Conservation (phyloP, 2,797 vertebrate genomes). For the Sus cebifrons region DNA sequence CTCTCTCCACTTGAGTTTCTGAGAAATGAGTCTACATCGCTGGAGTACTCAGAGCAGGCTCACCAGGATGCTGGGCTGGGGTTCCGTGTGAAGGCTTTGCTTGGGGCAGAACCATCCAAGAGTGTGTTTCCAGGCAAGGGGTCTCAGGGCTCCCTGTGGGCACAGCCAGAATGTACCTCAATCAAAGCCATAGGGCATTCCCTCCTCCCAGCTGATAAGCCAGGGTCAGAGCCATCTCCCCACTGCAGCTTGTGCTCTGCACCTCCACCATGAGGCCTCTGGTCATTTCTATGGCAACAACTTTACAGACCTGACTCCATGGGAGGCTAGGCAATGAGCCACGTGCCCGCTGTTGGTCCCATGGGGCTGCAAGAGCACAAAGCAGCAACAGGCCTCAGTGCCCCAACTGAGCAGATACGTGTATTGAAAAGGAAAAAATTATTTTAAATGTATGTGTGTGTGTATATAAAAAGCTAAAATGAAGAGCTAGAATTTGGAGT, state of each 20-base stretch:
- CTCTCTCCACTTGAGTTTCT: not conserved
- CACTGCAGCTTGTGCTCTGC: not conserved
- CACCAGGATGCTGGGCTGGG: not conserved
- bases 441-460: not conserved
- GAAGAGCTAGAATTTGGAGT: conserved; percentile 31
- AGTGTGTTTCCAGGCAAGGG: not conserved
- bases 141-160: not conserved
- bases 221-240: not conserved
- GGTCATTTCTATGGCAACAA: conserved; percentile 29
- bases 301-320: not conserved
- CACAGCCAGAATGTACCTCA: too few relatives aligned
- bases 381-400: not conserved
- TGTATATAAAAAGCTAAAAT: not conserved
- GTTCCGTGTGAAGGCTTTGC: not conserved
- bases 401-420: not conserved
- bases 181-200: not conserved
- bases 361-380: not conserved
- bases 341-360: too few relatives aligned
- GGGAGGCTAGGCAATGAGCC: not conserved
- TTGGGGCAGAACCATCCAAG: not conserved
- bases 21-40: not conserved
- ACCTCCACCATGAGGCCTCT: not conserved
- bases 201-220: not conserved
- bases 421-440: not conserved
- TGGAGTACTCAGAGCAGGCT: not conserved